Conservation (phyloP, 2,797 vertebrate species). For the Antrozous pallidus region DNA sequence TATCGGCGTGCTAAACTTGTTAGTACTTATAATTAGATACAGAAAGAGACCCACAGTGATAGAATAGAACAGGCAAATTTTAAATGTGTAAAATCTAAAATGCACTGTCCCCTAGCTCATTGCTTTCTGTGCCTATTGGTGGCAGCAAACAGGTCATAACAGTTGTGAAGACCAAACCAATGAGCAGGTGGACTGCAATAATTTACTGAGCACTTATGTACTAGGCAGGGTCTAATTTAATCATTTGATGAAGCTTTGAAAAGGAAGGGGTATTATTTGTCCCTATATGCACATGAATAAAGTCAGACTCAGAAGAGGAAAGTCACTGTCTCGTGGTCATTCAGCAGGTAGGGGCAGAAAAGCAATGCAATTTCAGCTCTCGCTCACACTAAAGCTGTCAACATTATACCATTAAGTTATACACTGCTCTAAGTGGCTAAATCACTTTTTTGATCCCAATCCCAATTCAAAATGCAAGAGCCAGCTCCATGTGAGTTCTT, state of each 20-base stretch:
- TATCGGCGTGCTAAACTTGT: background rate
- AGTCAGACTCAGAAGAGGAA: background rate
- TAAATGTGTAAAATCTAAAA: constrained; percentile 6
- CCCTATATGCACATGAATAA: background rate
- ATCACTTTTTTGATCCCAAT: background rate
- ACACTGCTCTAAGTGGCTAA: background rate
- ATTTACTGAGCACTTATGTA: background rate
- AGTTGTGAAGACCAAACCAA: background rate
- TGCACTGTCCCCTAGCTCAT: background rate
- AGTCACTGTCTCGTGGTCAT: background rate
- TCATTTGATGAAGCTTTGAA: background rate
- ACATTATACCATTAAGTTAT: background rate
- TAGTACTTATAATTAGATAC: constrained; percentile 21
- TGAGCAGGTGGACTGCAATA: background rate
- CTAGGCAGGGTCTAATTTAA: background rate
- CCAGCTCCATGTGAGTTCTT: background rate
- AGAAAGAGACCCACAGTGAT: background rate
- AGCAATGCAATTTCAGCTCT: background rate
- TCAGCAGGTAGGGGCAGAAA: background rate
- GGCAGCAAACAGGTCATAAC: background rate
- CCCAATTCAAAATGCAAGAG: background rate
- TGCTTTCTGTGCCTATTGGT: background rate
- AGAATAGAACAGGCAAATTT: background rate
- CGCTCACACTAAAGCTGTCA: background rate
- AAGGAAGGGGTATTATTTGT: background rate